Evolutionary conservation across 2,113 vertebrate genomes (phyloP).

Genomic region (Brachyhypopomus gauderio): DNA sequence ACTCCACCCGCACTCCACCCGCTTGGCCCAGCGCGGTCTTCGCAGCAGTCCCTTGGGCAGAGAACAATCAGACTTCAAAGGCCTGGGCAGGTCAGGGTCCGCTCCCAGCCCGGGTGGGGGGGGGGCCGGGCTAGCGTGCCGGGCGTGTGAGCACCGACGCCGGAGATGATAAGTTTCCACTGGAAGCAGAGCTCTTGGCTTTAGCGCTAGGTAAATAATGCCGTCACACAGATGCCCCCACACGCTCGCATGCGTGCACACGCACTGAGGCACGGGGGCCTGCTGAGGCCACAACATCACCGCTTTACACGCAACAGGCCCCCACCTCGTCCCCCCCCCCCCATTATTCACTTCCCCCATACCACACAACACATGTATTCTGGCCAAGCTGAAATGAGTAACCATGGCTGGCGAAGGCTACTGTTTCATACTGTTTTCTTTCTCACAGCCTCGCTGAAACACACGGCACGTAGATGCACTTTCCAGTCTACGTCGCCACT

Average conservation of each 20-base stretch:
- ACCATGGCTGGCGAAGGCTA: not conserved
- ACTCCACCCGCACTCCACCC: no score
- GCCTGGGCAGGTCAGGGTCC: slow-evolving; percentile 43
- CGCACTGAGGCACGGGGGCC: not conserved
- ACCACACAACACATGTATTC: not conserved
- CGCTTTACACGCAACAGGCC: slow-evolving; percentile 16
- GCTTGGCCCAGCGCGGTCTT: slow-evolving; percentile 8
- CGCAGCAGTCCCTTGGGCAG: slow-evolving; percentile 14
- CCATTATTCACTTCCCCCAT: not conserved
- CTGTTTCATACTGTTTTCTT: no score
- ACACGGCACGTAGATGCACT: no score
- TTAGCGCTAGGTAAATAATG: slow-evolving; percentile 40
- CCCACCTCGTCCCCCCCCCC: not conserved
- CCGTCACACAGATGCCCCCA: slow-evolving; percentile 9
- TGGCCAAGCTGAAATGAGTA: not conserved
- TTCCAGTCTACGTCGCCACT: no score
- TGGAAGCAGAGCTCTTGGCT: slow-evolving; percentile 27
- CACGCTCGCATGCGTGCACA: slow-evolving; percentile 8
- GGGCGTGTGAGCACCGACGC: slow-evolving; percentile 18
- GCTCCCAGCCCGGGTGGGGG: slow-evolving; percentile 30
- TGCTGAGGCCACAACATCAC: not conserved
- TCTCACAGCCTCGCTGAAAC: no score
- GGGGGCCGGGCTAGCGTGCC: slow-evolving; percentile 2
- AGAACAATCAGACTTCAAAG: slow-evolving; percentile 24
- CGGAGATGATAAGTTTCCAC: slow-evolving; percentile 24